These are phyloP conservation scores for Azemiops feae DNA, from an alignment of 2,113 vertebrate genomes.

Conservation along the genomic window DNA sequence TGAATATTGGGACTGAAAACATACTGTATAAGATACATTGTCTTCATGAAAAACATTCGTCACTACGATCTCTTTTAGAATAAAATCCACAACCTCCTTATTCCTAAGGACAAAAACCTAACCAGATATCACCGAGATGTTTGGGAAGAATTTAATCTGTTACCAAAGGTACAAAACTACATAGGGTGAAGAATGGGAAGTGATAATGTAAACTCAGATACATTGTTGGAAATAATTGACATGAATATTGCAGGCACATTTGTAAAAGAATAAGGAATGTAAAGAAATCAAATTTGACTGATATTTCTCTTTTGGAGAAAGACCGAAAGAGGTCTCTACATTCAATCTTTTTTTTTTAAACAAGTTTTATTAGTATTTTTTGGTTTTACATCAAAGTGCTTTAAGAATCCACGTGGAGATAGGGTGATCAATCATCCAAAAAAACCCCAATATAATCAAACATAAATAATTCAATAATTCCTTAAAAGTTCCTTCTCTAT, in stretches of 20 bases:
- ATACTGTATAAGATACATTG: neutral
- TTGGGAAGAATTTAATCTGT: neutral
- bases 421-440: too few relatives aligned
- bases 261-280: conserved; percentile 15
- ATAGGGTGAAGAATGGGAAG: neutral
- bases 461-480: too few relatives aligned
- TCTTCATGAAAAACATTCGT: neutral
- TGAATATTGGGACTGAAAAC: neutral
- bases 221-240: neutral
- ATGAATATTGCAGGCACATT: neutral
- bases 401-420: too few relatives aligned
- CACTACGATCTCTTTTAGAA: neutral
- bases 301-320: conserved; percentile 9
- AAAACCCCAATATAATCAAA: too few relatives aligned
- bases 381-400: too few relatives aligned
- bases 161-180: neutral
- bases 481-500: too few relatives aligned
- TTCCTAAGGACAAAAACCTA: conserved; percentile 8
- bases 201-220: neutral
- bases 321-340: neutral
- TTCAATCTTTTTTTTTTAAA: neutral
- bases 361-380: too few relatives aligned
- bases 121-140: neutral
- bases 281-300: neutral
- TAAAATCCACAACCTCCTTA: neutral